phyloP scores from a whole-genome alignment of 2,113 vertebrate genomes.

The Callithrix jacchus region DNA sequence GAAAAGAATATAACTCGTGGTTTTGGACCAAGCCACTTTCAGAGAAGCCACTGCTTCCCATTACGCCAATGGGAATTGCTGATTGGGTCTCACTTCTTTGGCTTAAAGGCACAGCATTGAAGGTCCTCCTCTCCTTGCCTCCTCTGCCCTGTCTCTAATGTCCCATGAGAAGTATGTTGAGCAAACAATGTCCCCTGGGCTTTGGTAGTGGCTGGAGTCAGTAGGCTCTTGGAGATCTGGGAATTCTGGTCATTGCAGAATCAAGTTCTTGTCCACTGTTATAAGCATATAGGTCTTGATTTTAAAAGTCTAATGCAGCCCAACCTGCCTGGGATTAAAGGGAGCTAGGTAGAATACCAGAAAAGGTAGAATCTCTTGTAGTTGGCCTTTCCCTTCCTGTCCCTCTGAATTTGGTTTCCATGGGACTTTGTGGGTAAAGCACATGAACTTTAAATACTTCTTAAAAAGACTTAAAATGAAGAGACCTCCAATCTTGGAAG shows the following conservation, averaged over 20 bases:
- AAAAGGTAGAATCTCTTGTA: constrained; percentile 19
- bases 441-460: constrained; percentile 18
- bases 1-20: constrained; percentile 24
- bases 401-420: constrained; percentile 24
- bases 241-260: not conserved
- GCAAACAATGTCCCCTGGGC: not conserved
- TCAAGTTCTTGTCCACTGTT: constrained; percentile 3
- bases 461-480: not conserved
- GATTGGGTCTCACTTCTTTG: not conserved
- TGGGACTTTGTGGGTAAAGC: constrained; percentile 8
- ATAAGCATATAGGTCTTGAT: constrained; percentile 1
- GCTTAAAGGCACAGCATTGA: not conserved
- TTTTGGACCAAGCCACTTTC: constrained; percentile 23
- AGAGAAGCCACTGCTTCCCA: constrained; percentile 16
- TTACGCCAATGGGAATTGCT: not conserved
- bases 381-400: not conserved
- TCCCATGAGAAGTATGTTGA: not conserved
- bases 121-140: not conserved
- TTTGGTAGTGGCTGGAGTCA: not conserved
- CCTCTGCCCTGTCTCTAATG: not conserved
- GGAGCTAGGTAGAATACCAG: constrained; percentile 4
- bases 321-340: not conserved
- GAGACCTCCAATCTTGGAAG: not conserved
- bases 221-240: not conserved
- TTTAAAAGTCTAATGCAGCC: constrained; percentile 7